Base-by-base conservation (phyloP, 2,797 vertebrate species). In the Xyrichtys novacula region DNA sequence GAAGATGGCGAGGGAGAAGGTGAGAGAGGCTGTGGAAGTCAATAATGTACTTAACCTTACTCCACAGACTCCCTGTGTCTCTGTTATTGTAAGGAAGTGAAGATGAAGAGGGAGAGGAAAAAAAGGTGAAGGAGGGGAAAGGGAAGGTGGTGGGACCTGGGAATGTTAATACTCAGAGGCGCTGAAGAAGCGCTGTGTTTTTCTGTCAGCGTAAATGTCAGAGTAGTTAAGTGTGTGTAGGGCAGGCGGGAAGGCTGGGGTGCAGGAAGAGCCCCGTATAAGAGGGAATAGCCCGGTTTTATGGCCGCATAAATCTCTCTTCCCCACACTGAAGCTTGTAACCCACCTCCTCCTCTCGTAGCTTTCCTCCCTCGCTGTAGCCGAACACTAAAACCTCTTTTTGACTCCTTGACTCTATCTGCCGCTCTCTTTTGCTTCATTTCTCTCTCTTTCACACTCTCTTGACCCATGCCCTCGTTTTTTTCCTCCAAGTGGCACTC, bases 301-400 rank as follows among this genome's bases (percentile, higher is more conserved):
- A 92, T 26, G 38, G 67, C 57, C 81, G 70, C 85, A 91, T 92
- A 92, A 92, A 93, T 94, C 90, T 86, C 71, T 25, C 16, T 36
- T 58, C 71, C 77, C 72, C 71, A 52, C 78, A 16, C 65, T 54
- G 63, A 71, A 75, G 76, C 44, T 68, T 75, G 61, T 78, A 78
- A 85, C 84, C 68, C 61, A 6, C 75, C 73, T 71, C 74, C 74
- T 78, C 61, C 67, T 80, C 75, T 66, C 52, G 31, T 57, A 23
- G 52, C 58, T 67, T 64, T 50, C 71, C 70, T 84, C 68, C 49
- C 62, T 42, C 44, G 9, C 29, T 74, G 28, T 49, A 52, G 73
- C 47, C 39, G 28, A 5, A 8, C n/a, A 7, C 58, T 55, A 10
- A 70, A 78, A 46, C 61, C 43, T 71, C 65, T 47, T 62, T 64